Base-by-base conservation (phyloP, 2,888 invertebrate genomes). In the Habrosyne pyritoides region DNA sequence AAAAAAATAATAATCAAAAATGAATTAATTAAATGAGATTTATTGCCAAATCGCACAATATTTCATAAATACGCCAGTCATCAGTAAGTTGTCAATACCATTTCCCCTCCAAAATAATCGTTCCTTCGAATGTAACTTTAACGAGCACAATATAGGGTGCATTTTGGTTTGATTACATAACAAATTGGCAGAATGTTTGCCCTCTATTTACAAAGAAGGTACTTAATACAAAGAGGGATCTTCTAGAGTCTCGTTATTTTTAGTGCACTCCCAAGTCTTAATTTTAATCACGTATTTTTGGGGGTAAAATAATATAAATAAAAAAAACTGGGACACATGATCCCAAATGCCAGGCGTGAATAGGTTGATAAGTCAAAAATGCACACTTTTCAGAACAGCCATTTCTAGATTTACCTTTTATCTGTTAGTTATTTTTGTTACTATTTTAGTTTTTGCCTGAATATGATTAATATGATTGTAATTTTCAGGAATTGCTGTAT, bases 81-180 rank as follows among this genome's bases (percentile, higher is more conserved):
- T 87, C 87, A 84, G 79, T 83, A 82, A 67, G 73, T 81, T 79
- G 79, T 81, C 84, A 83, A 82, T 82, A 84, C 63, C 64, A 66
- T 63, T 67, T 67, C 73, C 74, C 71, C 71, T 60, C 48, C 24
- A 21, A 55, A 22, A 56, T 57, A 56, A 67, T 60, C 54, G 58
- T n/a, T 28, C 61, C 12, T 51, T 57, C 50, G 68, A 69, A 62
- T 61, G 57, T 60, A 58, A 53, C 71, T 57, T 61, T 65, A 55
- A 55, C 2, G 4, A 30, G 10, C 33, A 47, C 18, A 42, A 54
- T 48, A 21, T 71, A 75, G 56, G 64, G 69, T 54, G 56, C 55
- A 52, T 59, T 71, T 68, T 71, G 46, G 61, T 52, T 55, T 64
- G 67, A 28, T 21, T 59, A 54, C 30, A 50, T 48, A 33, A 52